These are phyloP conservation scores for Metopolophium dirhodum DNA, from an alignment of 1,140 invertebrate species.

Conservation along the genomic window DNA sequence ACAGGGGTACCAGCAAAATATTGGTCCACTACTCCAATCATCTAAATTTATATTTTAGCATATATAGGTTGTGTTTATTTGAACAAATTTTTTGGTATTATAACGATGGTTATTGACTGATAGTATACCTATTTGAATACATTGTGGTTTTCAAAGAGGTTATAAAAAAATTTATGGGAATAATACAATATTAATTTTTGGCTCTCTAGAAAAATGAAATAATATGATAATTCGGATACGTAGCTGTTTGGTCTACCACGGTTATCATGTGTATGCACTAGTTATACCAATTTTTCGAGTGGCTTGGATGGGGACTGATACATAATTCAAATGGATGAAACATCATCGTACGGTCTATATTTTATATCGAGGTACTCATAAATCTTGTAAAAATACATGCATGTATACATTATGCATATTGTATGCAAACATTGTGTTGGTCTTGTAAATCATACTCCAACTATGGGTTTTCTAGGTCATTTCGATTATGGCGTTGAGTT, in stretches of 20 bases:
- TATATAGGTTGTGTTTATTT: not conserved
- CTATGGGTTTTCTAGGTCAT: not conserved
- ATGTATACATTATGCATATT: not conserved
- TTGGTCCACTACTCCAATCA: not conserved
- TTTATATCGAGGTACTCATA: not conserved
- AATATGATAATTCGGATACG: not conserved
- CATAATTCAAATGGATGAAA: not conserved
- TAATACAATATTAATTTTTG: not conserved
- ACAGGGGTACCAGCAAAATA: not conserved
- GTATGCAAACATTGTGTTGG: not conserved
- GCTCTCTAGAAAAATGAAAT: not conserved
- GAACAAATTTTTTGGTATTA: not conserved
- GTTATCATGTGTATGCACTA: not conserved
- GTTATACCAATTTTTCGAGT: not conserved
- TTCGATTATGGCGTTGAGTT: not conserved
- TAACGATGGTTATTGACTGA: not conserved
- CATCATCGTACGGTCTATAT: not conserved
- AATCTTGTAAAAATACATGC: not conserved
- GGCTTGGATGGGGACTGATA: not conserved
- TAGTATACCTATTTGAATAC: not conserved
- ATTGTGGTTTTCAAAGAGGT: not conserved
- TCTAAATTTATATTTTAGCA: not conserved
- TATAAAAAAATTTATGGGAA: not conserved
- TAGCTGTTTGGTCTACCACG: not conserved
- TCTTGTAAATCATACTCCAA: not conserved